Conservation (phyloP, 2,888 invertebrate genomes). For the Cantharis lateralis region DNA sequence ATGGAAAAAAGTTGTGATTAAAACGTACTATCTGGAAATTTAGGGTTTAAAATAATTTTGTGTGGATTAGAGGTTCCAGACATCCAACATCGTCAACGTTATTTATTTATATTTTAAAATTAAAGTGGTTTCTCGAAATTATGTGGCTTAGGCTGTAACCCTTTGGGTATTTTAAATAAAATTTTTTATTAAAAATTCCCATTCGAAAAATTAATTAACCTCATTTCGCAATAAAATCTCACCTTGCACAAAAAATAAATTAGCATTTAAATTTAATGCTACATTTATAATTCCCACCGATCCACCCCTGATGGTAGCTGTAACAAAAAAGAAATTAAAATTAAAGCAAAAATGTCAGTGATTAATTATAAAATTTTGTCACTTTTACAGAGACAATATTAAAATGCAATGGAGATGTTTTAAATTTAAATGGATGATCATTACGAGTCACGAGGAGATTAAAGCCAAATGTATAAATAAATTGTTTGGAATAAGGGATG, state of each 20-base stretch:
- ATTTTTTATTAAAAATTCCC: not conserved
- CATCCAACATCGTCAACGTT: not conserved
- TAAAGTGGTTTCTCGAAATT: not conserved
- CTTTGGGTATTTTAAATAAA: not conserved
- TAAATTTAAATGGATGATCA: constrained; percentile 14
- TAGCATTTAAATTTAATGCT: constrained; percentile 10
- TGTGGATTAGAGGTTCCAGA: not conserved
- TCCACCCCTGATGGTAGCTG: not conserved
- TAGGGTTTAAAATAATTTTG: not conserved
- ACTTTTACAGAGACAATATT: constrained; percentile 15
- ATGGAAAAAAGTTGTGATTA: not conserved
- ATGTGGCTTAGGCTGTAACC: not conserved
- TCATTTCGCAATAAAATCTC: not conserved
- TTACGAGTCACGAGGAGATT: constrained; percentile 8
- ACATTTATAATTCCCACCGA: constrained; percentile 7
- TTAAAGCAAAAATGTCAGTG: constrained; percentile 18
- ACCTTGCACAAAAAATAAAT: constrained; percentile 3
- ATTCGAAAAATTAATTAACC: not conserved
- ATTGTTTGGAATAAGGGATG: constrained; percentile 7
- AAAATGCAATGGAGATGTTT: constrained; percentile 9
- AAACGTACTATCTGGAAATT: not conserved
- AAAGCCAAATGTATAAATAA: constrained; percentile 18
- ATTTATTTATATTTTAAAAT: not conserved
- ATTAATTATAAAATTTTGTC: constrained; percentile 18
- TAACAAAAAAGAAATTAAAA: constrained; percentile 16